phyloP scores from a whole-genome alignment of 2,888 invertebrate genomes.

The Sialis fuliginosa region DNA sequence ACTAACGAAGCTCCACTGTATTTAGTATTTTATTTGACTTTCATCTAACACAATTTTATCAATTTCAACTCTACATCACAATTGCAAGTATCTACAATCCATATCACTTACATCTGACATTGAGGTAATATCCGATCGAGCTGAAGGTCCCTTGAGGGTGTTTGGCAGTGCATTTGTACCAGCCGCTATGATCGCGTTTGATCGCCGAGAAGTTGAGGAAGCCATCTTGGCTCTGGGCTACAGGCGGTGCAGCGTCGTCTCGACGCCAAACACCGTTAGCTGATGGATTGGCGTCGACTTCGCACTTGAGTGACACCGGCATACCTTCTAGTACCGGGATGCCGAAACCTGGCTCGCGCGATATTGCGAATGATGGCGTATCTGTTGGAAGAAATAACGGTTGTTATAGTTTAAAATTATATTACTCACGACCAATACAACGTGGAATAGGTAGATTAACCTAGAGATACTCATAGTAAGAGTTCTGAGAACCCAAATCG shows the following conservation, averaged over 20 bases:
- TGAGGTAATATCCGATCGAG: conserved; percentile 80
- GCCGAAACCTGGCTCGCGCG: conserved; percentile 83
- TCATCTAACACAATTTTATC: too few species aligned
- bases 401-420: too few species aligned
- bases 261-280: conserved; percentile 72
- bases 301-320: conserved; percentile 76
- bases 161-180: conserved; percentile 80
- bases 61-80: too few species aligned
- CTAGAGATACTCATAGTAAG: too few species aligned
- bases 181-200: conserved; percentile 66
- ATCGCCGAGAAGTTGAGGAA: conserved; percentile 74
- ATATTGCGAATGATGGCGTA: conserved; percentile 83
- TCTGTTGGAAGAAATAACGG: conserved; percentile 37
- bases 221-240: conserved; percentile 55
- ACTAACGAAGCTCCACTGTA: too few species aligned
- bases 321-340: conserved; percentile 76
- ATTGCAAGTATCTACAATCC: too few species aligned
- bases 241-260: conserved; percentile 27
- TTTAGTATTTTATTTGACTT: too few species aligned
- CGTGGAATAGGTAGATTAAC: too few species aligned
- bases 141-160: conserved; percentile 73
- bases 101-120: conserved; percentile 61
- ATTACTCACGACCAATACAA: too few species aligned
- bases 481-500: too few species aligned
- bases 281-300: conserved; percentile 84